Conservation (phyloP, 2,888 invertebrate species). For the Stramonita haemastoma region DNA sequence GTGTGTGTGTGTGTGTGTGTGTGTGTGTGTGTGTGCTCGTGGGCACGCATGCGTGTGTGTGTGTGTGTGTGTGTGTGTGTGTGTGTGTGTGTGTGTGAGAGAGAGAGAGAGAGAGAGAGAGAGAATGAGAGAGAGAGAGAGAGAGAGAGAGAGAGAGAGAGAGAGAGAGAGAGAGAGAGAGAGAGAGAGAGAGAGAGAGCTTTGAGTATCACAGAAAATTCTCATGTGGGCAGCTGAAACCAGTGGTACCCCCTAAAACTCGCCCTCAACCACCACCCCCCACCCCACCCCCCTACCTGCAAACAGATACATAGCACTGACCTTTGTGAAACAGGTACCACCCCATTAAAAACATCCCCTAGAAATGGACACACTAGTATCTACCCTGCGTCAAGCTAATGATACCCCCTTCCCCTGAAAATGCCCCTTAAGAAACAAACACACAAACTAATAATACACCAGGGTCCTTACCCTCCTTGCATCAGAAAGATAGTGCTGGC, state of each 20-base stretch:
- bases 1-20: conserved; percentile 4
- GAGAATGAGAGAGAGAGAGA: background rate
- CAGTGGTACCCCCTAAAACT: too few species aligned
- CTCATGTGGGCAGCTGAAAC: too few species aligned
- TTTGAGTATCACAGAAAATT: background rate
- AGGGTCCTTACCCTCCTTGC: background rate
- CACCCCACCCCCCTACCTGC: background rate
- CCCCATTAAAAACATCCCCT: too few species aligned
- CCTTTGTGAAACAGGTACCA: background rate
- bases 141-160: background rate
- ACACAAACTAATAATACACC: background rate
- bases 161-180: background rate
- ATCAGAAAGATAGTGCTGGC: background rate
- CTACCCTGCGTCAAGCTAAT: too few species aligned
- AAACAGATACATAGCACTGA: background rate
- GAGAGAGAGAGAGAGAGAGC: background rate
- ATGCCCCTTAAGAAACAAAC: background rate
- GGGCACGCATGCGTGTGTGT: background rate
- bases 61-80: background rate
- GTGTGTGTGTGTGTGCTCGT: background rate
- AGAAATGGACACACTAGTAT: too few species aligned
- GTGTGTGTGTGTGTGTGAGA: background rate
- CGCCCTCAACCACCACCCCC: too few species aligned
- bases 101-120: background rate
- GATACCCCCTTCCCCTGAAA: background rate